phyloP scores from a whole-genome alignment of 2,113 vertebrate species.

The Verasper variegatus region DNA sequence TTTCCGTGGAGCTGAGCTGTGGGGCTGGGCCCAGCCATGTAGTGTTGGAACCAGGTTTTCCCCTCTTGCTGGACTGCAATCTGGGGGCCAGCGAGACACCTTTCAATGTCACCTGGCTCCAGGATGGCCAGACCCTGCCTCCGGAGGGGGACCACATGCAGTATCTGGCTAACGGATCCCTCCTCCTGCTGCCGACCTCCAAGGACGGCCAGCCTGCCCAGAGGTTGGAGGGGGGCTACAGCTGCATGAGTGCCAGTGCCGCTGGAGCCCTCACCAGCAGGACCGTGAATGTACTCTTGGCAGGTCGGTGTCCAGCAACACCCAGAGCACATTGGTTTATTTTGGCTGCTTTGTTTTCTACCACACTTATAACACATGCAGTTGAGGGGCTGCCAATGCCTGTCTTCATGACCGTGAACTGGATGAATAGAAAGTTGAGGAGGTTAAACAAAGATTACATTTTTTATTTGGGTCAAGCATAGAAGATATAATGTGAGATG shows the following conservation, averaged over 20 bases:
- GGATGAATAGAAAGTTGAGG: not conserved
- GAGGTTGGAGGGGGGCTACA: conserved; percentile 88
- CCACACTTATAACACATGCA: not conserved
- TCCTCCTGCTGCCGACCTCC: conserved; percentile 79
- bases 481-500: no score
- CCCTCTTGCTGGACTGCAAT: conserved; percentile 88
- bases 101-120: conserved; percentile 89
- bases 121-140: conserved; percentile 81
- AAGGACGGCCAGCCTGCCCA: conserved; percentile 57
- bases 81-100: conserved; percentile 82
- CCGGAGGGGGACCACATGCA: conserved; percentile 80
- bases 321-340: not conserved
- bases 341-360: not conserved
- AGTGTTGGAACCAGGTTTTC: conserved; percentile 85
- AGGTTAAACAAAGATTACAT: not conserved
- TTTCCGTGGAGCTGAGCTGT: conserved; percentile 91
- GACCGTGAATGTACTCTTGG: conserved; percentile 84
- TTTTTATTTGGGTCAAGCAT: not conserved
- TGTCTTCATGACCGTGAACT: no score
- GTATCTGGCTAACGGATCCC: conserved; percentile 87
- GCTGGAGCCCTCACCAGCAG: conserved; percentile 91
- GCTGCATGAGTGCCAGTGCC: conserved; percentile 86
- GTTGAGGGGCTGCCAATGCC: not conserved
- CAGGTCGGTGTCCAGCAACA: conserved; percentile 85
- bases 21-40: conserved; percentile 87